Conservation (phyloP, 2,888 invertebrate genomes). For the Papilio demoleus region DNA sequence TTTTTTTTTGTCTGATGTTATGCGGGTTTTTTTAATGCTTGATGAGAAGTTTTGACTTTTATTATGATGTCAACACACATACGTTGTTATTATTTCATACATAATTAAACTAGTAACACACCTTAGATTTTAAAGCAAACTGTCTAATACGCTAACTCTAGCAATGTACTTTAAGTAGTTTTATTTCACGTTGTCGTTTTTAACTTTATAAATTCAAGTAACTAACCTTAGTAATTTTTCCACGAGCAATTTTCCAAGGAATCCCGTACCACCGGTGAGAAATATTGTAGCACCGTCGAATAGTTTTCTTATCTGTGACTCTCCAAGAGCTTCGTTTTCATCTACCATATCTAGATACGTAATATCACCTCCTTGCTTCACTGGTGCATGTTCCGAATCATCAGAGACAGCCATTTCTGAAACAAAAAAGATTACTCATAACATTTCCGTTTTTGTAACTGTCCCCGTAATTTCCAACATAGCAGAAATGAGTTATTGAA, state of each 20-base stretch:
- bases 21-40: not conserved
- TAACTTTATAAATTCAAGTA: not conserved
- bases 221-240: slow-evolving; percentile 92
- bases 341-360: slow-evolving; percentile 75
- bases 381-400: slow-evolving; percentile 43
- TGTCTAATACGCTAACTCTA: no score
- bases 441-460: no score
- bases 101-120: no score
- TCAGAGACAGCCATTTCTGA: slow-evolving; percentile 50
- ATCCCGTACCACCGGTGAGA: slow-evolving; percentile 97
- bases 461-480: no score
- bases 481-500: no score
- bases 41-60: not conserved
- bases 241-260: slow-evolving; percentile 96
- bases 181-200: not conserved
- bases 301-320: slow-evolving; percentile 72
- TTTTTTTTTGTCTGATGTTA: not conserved
- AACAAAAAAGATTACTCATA: not conserved
- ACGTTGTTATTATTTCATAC: no score
- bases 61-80: no score
- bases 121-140: no score
- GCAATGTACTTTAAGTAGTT: not conserved
- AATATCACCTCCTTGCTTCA: slow-evolving; percentile 76
- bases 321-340: slow-evolving; percentile 56
- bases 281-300: slow-evolving; percentile 83